Evolutionary conservation across 1,140 invertebrate species (phyloP).

Genomic region (Drosophila ananassae): DNA sequence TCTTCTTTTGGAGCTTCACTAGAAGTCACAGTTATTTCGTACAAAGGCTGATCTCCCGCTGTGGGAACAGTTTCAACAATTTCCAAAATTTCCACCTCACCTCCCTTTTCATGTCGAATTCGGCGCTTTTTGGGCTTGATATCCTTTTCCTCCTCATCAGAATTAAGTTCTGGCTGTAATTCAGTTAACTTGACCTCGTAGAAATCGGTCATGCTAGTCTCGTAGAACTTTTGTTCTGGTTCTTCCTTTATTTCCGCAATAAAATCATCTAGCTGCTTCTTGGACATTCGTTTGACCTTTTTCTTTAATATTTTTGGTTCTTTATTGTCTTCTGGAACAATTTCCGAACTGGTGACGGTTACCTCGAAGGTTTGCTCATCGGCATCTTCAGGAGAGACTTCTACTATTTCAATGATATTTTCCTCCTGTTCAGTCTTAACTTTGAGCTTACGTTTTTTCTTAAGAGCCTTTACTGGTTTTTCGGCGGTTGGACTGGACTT

Average conservation of each 20-base stretch:
- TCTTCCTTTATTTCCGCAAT: conserved; percentile 58
- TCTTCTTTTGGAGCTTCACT: conserved; percentile 43
- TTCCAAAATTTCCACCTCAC: conserved; percentile 70
- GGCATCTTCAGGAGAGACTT: conserved; percentile 68
- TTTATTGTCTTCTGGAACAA: conserved; percentile 28
- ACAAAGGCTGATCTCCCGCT: conserved; percentile 70
- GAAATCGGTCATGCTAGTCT: conserved; percentile 54
- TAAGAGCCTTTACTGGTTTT: conserved; percentile 66
- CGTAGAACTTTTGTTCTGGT: conserved; percentile 63
- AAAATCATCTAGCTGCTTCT: conserved; percentile 72
- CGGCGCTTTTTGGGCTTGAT: conserved; percentile 62
- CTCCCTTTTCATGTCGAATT: conserved; percentile 65
- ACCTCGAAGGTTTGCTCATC: conserved; percentile 60
- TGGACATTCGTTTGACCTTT: conserved; percentile 72
- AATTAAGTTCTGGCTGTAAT: conserved; percentile 50
- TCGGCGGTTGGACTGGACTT: conserved; percentile 15
- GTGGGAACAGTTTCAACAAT: conserved; percentile 60
- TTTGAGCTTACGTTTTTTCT: conserved; percentile 83
- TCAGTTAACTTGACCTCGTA: conserved; percentile 77
- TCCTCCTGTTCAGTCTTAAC: conserved; percentile 80
- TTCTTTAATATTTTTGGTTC: conserved; percentile 60
- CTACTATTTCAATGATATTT: conserved; percentile 83
- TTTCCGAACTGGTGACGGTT: conserved; percentile 58
- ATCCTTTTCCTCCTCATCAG: conserved; percentile 50
- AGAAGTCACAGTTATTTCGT: conserved; percentile 75